Conservation (phyloP, 2,113 vertebrate genomes). For the Cercopithecus mona region DNA sequence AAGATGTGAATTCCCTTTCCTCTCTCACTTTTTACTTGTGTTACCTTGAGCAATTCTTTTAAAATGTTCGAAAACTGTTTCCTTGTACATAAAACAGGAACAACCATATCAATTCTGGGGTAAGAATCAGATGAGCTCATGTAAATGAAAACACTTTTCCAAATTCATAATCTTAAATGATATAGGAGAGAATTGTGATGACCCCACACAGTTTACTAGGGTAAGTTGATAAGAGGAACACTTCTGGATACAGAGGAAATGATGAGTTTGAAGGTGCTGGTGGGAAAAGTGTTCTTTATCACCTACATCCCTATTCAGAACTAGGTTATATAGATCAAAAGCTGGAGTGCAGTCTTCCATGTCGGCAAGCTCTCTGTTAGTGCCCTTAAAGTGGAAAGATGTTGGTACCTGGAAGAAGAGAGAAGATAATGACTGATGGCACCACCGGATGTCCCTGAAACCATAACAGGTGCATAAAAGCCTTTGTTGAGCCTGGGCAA, state of each 20-base stretch:
- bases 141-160: background rate
- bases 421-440: background rate
- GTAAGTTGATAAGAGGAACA: background rate
- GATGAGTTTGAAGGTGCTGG: background rate
- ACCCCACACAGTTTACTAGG: background rate
- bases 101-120: background rate
- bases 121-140: slow-evolving; percentile 14
- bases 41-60: background rate
- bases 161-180: background rate
- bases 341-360: background rate
- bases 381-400: background rate
- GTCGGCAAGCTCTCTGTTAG: background rate
- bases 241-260: background rate
- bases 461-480: background rate
- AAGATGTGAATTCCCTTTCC: background rate
- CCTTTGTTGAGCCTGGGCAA: background rate
- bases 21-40: background rate
- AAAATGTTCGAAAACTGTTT: background rate
- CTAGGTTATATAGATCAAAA: background rate
- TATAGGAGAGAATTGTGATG: background rate
- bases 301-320: background rate
- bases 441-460: background rate
- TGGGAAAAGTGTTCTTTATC: background rate
- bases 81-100: background rate
- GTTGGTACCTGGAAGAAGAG: background rate